Evolutionary conservation across 2,113 vertebrate genomes (phyloP).

Genomic region (Nestor notabilis): DNA sequence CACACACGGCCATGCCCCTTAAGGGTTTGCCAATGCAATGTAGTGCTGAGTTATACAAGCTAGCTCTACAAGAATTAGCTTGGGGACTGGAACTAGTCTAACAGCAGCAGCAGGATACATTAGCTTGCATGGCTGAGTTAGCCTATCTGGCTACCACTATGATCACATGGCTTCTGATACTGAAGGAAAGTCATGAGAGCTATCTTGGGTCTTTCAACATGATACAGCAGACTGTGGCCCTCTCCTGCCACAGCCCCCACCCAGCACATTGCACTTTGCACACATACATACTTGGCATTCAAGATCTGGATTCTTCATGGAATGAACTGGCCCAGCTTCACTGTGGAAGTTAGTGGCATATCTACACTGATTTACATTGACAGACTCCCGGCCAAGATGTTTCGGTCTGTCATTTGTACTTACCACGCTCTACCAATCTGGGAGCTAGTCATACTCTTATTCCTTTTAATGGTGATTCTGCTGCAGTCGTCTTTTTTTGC

Average conservation of each 20-base stretch:
- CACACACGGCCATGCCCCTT: background rate
- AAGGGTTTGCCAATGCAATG: constrained; percentile 5
- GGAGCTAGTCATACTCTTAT: background rate
- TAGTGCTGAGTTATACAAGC: constrained; percentile 38
- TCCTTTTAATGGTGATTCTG: constrained; percentile 27
- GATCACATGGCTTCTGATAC: background rate
- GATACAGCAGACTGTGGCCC: accelerated
- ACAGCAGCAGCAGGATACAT: constrained; percentile 6
- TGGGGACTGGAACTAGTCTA: constrained; percentile 13
- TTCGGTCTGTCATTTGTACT: constrained; percentile 48
- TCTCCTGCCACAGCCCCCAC: background rate
- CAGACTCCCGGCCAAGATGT: constrained; percentile 14
- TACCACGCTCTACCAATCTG: background rate
- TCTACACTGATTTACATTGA: constrained; percentile 32
- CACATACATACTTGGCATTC: background rate
- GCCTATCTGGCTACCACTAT: background rate
- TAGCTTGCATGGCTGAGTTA: background rate
- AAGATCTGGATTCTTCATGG: background rate
- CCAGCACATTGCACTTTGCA: background rate
- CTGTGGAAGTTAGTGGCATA: background rate
- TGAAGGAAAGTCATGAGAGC: background rate
- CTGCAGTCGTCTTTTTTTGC: background rate
- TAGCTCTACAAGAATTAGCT: constrained; percentile 9
- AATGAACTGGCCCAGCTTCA: background rate
- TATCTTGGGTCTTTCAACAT: background rate